phyloP scores from a whole-genome alignment of 1,140 invertebrate species.

The Sitophilus oryzae region DNA sequence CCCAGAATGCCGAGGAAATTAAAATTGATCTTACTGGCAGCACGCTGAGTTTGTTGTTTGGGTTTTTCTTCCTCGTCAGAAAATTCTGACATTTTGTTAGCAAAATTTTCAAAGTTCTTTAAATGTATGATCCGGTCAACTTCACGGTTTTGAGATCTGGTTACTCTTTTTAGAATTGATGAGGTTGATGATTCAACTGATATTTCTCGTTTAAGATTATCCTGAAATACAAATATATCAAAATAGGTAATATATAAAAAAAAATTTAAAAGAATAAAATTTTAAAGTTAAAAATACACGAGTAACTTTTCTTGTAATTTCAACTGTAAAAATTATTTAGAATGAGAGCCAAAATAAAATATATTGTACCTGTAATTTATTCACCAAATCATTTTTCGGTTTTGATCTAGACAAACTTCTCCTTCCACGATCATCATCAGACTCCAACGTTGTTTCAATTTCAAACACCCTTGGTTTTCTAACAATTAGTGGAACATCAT shows the following conservation, averaged over 20 bases:
- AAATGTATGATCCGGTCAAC: constrained; percentile 36
- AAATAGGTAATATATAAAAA: not conserved
- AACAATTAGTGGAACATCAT: not conserved
- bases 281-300: not conserved
- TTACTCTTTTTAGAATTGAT: constrained; percentile 18
- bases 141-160: constrained; percentile 28
- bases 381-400: not conserved
- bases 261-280: constrained; percentile 5
- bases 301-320: no score
- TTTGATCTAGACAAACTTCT: not conserved
- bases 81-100: constrained; percentile 39
- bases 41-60: constrained; percentile 6
- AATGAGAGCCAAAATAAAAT: no score
- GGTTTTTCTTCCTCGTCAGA: constrained; percentile 44
- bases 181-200: constrained; percentile 10
- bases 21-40: constrained; percentile 29
- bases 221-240: constrained; percentile 5
- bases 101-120: constrained; percentile 28
- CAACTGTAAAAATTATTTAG: no score
- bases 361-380: not conserved
- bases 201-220: constrained; percentile 4
- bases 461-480: not conserved
- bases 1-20: constrained; percentile 44
- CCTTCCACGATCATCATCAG: not conserved
- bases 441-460: not conserved